Evolutionary conservation across 2,797 vertebrate species (phyloP).

Genomic region (Rhabdomys pumilio): DNA sequence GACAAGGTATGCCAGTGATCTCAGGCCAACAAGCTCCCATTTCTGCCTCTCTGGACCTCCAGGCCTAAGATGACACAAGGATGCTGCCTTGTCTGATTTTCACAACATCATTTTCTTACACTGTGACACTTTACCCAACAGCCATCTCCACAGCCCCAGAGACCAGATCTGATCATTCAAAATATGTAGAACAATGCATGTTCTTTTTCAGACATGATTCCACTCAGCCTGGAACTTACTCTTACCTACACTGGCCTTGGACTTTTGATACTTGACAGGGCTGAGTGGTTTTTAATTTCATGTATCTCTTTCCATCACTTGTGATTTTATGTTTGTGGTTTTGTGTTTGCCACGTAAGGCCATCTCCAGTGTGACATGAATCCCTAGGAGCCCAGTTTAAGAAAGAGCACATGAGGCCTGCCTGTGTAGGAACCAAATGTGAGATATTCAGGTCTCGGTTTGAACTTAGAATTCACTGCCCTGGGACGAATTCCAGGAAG

Average conservation of each 20-base stretch:
- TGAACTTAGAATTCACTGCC: no score
- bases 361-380: background rate
- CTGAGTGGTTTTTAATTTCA: background rate
- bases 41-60: background rate
- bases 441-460: no score
- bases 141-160: no score
- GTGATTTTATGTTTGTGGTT: background rate
- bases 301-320: background rate
- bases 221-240: background rate
- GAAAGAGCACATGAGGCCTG: background rate
- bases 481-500: no score
- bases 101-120: background rate
- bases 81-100: background rate
- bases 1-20: background rate
- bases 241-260: background rate
- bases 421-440: no score
- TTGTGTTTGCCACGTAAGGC: background rate
- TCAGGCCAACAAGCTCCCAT: background rate
- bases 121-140: background rate
- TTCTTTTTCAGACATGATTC: background rate
- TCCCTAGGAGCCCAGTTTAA: background rate
- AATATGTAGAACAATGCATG: background rate
- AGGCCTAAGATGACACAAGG: background rate
- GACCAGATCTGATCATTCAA: background rate
- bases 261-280: no score